phyloP scores from a whole-genome alignment of 1,140 invertebrate species.

The Drosophila orena region DNA sequence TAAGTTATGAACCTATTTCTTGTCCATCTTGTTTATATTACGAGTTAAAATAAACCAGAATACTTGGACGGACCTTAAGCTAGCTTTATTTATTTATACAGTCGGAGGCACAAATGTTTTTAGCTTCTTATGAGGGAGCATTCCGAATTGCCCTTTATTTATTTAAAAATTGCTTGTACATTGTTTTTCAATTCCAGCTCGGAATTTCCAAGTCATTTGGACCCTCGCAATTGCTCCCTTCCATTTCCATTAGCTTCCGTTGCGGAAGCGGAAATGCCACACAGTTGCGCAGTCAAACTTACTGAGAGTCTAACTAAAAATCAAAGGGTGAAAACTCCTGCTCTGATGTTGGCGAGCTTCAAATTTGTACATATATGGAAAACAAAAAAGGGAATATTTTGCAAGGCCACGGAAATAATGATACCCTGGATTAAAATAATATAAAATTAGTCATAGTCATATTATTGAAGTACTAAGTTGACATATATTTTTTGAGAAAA shows the following conservation, averaged over 20 bases:
- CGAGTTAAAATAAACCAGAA: not conserved
- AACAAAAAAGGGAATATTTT: not conserved
- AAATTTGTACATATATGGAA: constrained; percentile 5
- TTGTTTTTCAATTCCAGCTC: constrained; percentile 11
- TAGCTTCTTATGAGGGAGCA: not conserved
- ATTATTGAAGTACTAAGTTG: not conserved
- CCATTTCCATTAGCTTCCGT: constrained; percentile 71
- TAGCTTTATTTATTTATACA: not conserved
- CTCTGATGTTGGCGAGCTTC: not conserved
- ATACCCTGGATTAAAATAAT: not conserved
- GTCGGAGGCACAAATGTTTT: not conserved
- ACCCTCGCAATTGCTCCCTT: constrained; percentile 32
- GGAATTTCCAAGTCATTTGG: constrained; percentile 38
- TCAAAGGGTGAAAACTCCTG: constrained; percentile 18
- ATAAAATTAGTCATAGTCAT: not conserved
- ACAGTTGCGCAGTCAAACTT: constrained; percentile 67
- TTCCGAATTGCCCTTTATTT: constrained; percentile 4
- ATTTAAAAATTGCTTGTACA: constrained; percentile 11
- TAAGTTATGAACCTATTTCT: too few species aligned
- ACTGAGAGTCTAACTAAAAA: constrained; percentile 42
- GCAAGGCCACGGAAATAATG: not conserved
- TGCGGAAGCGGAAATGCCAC: constrained; percentile 66
- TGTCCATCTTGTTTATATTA: too few species aligned
- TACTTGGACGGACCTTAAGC: not conserved
- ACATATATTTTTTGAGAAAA: too few species aligned